Conservation (phyloP, 1,140 invertebrate genomes). For the Bursaphelenchus mucronatus region DNA sequence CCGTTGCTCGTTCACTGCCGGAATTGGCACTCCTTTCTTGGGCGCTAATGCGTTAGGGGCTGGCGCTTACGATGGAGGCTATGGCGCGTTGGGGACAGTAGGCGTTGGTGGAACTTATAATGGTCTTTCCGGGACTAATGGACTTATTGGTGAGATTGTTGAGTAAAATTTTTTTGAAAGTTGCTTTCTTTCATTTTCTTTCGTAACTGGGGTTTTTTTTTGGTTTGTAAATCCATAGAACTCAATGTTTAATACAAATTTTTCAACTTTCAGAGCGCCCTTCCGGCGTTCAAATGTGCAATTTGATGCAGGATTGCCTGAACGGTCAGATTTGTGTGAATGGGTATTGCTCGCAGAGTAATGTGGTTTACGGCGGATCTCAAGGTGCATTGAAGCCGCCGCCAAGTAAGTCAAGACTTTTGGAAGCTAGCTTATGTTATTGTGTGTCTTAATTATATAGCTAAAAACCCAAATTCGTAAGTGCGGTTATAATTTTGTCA, state of each 20-base stretch:
- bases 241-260: neutral
- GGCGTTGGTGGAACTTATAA: neutral
- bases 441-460: neutral
- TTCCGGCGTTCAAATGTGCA: slow-evolving; percentile 40
- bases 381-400: slow-evolving; percentile 28
- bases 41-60: slow-evolving; percentile 4
- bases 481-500: too few species aligned
- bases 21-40: slow-evolving; percentile 7
- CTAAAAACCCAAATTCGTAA: too few species aligned
- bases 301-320: slow-evolving; percentile 46
- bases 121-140: slow-evolving; percentile 1
- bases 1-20: slow-evolving; percentile 37
- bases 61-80: slow-evolving; percentile 18
- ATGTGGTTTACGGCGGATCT: slow-evolving; percentile 52
- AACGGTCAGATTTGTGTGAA: slow-evolving; percentile 60
- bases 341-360: slow-evolving; percentile 55
- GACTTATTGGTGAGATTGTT: slow-evolving; percentile 25
- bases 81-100: slow-evolving; percentile 1
- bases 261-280: slow-evolving; percentile 31
- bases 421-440: neutral
- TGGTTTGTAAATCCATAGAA: neutral
- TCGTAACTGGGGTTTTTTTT: neutral
- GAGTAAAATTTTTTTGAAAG: neutral
- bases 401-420: slow-evolving; percentile 23
- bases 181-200: neutral